Conservation (phyloP, 2,797 vertebrate genomes). For the Botia almorhae region DNA sequence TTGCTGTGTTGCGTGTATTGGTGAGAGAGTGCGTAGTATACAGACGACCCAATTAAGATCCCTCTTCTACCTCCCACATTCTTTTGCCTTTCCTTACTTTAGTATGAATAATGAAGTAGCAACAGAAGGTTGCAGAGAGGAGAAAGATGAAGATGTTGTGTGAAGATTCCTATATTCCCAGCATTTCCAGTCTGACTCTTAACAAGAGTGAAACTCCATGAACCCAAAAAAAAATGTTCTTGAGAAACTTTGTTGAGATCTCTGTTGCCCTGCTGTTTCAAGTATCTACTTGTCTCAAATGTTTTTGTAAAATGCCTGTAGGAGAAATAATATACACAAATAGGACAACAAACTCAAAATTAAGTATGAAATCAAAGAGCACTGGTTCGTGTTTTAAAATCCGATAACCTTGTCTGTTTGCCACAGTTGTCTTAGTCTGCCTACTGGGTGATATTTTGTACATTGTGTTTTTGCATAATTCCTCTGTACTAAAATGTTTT, state of each 20-base stretch:
- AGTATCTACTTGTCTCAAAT: background rate
- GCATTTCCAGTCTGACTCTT: background rate
- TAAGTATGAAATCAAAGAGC: background rate
- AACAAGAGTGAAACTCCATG: background rate
- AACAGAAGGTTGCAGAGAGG: constrained; percentile 25
- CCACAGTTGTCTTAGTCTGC: background rate
- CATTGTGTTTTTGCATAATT: constrained; percentile 13
- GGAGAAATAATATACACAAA: background rate
- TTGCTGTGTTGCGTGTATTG: background rate
- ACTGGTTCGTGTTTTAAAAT: constrained; percentile 11
- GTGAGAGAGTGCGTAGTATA: background rate
- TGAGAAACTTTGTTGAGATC: background rate
- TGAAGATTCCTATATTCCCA: background rate
- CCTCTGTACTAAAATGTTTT: background rate
- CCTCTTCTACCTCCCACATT: constrained; percentile 55
- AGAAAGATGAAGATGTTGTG: background rate
- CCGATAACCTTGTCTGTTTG: constrained; percentile 7
- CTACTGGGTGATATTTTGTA: background rate
- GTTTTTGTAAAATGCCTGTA: background rate
- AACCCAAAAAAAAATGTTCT: background rate
- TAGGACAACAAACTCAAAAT: background rate
- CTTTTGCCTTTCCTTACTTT: constrained; percentile 8
- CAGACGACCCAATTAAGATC: constrained; percentile 54
- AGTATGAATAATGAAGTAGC: constrained; percentile 66
- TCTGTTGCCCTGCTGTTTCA: background rate